Percentiles rank a stretch among this genome's conserved stretches.
phyloP scores from a whole-genome alignment of 1,140 invertebrate species.

The Galleria mellonella region DNA sequence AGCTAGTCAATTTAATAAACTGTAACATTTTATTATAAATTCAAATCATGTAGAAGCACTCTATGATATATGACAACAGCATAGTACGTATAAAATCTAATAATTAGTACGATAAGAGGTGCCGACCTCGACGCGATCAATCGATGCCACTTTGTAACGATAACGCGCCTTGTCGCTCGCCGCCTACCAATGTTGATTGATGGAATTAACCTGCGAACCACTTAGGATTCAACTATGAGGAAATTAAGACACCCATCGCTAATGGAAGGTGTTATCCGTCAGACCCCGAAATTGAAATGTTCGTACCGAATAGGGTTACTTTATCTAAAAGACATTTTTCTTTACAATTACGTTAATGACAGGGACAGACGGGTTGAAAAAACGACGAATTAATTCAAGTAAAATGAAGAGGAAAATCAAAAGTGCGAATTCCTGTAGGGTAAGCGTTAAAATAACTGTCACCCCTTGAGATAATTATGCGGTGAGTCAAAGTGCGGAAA shows the following conservation, averaged over 20 bases:
- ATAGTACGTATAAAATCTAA: neutral
- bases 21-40: no score
- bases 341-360: neutral
- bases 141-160: conserved; percentile 45
- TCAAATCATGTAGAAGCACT: no score
- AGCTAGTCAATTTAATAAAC: no score
- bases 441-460: conserved; percentile 22
- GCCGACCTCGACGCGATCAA: conserved; percentile 47
- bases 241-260: conserved; percentile 48
- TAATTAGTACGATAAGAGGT: conserved; percentile 57
- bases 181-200: conserved; percentile 37
- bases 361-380: no score
- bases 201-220: conserved; percentile 46
- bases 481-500: neutral
- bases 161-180: conserved; percentile 21
- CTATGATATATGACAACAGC: no score
- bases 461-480: conserved; percentile 36
- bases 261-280: conserved; percentile 66
- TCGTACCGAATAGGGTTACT: conserved; percentile 31
- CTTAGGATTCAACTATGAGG: conserved; percentile 41
- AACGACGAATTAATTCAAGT: no score
- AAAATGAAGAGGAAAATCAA: conserved; percentile 19
- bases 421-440: conserved; percentile 8
- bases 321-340: conserved; percentile 46
- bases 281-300: conserved; percentile 55